Evolutionary conservation across 23 tunicate species (phyloP).

Genomic region (Halocynthia aurantium): DNA sequence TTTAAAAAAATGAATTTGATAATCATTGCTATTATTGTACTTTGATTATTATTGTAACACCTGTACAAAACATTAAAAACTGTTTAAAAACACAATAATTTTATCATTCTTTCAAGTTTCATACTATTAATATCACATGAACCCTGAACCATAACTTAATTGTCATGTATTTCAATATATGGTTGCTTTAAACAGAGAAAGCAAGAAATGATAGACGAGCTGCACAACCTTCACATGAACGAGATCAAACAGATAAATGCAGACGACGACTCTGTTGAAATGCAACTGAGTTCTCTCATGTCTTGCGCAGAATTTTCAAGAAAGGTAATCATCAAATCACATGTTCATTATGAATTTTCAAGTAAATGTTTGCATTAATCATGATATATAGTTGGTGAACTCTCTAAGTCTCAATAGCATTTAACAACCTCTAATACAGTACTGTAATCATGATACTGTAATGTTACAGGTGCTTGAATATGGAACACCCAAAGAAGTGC

Average conservation of each 20-base stretch:
- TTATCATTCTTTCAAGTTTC: no score
- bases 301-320: constrained; percentile 86
- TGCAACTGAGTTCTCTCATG: constrained; percentile 88
- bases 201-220: constrained; percentile 74
- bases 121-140: no score
- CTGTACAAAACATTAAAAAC: no score
- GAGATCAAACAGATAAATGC: constrained; percentile 79
- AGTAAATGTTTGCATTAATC: not conserved
- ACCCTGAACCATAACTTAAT: no score
- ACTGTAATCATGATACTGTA: no score
- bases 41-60: no score
- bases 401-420: no score
- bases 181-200: constrained; percentile 43
- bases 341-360: not conserved
- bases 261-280: constrained; percentile 82
- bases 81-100: no score
- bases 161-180: no score
- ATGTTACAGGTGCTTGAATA: constrained; percentile 75
- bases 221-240: constrained; percentile 74
- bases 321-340: constrained; percentile 38
- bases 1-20: no score
- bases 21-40: no score
- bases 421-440: no score
- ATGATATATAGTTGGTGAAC: not conserved
- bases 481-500: constrained; percentile 92